A percentile compares a stretch with the other conserved stretches of the same genome.
These are phyloP conservation scores for Cheilinus undulatus DNA, from an alignment of 2,113 vertebrate genomes.

Conservation along the genomic window DNA sequence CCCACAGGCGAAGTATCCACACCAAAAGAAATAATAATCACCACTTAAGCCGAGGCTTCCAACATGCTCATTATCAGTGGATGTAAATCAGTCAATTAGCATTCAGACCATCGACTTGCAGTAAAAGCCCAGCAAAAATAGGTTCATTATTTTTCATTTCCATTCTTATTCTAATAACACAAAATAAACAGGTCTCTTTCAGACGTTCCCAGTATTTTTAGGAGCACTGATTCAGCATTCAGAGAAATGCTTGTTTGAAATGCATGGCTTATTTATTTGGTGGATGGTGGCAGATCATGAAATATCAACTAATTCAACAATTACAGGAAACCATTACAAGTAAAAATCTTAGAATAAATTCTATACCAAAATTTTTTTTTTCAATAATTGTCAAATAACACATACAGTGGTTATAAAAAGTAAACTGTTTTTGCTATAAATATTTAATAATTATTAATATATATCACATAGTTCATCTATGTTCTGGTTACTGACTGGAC, in stretches of 20 bases:
- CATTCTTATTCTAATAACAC: slow-evolving; percentile 23
- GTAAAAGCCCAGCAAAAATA: slow-evolving; percentile 16
- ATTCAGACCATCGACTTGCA: slow-evolving; percentile 37
- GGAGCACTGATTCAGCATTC: not conserved
- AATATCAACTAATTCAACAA: too few relatives aligned
- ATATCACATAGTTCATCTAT: too few relatives aligned
- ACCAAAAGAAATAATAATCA: slow-evolving; percentile 64
- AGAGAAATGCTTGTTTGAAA: not conserved
- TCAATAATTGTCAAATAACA: too few relatives aligned
- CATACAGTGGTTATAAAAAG: too few relatives aligned
- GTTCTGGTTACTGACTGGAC: too few relatives aligned
- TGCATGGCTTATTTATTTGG: too few relatives aligned
- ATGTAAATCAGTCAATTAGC: slow-evolving; percentile 52
- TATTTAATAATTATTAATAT: too few relatives aligned
- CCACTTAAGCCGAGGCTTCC: slow-evolving; percentile 48
- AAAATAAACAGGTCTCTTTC: not conserved
- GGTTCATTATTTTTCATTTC: slow-evolving; percentile 11
- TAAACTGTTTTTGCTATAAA: too few relatives aligned
- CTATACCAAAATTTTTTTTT: too few relatives aligned
- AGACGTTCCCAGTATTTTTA: not conserved
- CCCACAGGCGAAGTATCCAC: slow-evolving; percentile 40
- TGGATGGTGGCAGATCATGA: too few relatives aligned
- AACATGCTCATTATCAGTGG: slow-evolving; percentile 39
- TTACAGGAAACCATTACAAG: too few relatives aligned
- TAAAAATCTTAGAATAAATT: too few relatives aligned